phyloP scores from a whole-genome alignment of 2,113 vertebrate genomes.

The Calonectris borealis region DNA sequence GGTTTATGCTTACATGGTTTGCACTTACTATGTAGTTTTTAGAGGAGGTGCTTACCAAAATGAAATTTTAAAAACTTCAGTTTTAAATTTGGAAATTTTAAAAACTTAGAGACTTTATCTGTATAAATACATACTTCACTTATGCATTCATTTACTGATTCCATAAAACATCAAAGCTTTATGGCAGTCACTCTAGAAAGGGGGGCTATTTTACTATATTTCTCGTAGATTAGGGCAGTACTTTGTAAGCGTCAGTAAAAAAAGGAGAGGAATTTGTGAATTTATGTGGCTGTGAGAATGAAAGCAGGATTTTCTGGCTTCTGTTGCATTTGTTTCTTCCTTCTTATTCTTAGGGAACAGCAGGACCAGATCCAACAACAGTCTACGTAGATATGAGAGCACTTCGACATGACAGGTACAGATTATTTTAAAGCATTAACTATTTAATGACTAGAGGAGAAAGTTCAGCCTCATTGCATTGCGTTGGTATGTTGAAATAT shows the following conservation, averaged over 20 bases:
- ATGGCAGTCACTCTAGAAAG: not conserved
- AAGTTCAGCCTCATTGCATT: not conserved
- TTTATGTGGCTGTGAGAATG: not conserved
- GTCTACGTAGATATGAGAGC: constrained; percentile 97
- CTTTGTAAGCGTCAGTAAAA: not conserved
- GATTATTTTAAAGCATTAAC: not conserved
- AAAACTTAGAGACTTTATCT: not conserved
- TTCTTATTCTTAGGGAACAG: constrained; percentile 83
- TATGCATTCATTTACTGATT: not conserved
- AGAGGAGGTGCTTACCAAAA: not conserved
- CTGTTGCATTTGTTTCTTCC: not conserved
- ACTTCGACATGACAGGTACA: constrained; percentile 90
- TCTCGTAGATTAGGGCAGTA: not conserved
- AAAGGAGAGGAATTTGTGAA: not conserved
- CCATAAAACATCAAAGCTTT: not conserved
- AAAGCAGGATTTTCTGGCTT: not conserved
- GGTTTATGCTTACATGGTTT: not conserved
- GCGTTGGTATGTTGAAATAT: not conserved
- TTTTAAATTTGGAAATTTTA: not conserved
- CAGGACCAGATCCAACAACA: constrained; percentile 95
- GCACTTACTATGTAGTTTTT: not conserved
- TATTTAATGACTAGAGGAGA: not conserved
- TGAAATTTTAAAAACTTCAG: not conserved
- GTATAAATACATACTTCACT: not conserved
- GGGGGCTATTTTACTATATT: not conserved